Percentiles rank a stretch among this genome's conserved stretches.
These are phyloP conservation scores for Drosophila punjabiensis DNA, from an alignment of 1,140 invertebrate genomes.

Conservation along the genomic window DNA sequence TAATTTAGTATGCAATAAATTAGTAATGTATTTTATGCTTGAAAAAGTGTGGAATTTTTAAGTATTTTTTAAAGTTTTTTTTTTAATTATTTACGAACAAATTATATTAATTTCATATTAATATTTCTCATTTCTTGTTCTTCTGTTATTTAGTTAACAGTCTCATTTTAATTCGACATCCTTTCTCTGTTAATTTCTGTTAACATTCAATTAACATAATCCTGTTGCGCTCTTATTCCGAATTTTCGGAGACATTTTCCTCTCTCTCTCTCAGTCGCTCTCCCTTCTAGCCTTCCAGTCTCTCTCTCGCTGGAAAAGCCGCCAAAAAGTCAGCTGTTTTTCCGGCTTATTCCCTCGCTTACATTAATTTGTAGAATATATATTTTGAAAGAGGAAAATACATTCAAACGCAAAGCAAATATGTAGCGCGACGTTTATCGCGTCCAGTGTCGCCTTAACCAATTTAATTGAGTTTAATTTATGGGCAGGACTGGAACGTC, in stretches of 20 bases:
- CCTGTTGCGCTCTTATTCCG: slow-evolving; percentile 63
- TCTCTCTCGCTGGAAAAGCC: slow-evolving; percentile 54
- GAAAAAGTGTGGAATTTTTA: background rate
- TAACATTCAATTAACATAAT: slow-evolving; percentile 11
- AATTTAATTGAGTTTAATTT: slow-evolving; percentile 68
- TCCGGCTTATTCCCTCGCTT: slow-evolving; percentile 6
- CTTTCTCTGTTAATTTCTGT: background rate
- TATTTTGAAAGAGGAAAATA: slow-evolving; percentile 2
- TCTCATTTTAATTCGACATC: background rate
- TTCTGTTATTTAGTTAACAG: background rate
- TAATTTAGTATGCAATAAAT: background rate
- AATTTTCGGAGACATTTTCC: slow-evolving; percentile 15
- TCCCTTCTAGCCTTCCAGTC: slow-evolving; percentile 25
- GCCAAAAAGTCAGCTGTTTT: slow-evolving; percentile 72
- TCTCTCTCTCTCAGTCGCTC: slow-evolving; percentile 4
- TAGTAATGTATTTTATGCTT: background rate
- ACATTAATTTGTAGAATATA: slow-evolving; percentile 14
- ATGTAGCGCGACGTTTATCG: slow-evolving; percentile 45
- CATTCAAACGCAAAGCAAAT: slow-evolving; percentile 27
- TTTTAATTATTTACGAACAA: background rate
- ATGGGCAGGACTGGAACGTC: slow-evolving; percentile 40
- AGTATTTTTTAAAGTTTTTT: background rate
- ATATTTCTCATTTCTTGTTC: background rate
- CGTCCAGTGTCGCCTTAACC: slow-evolving; percentile 37
- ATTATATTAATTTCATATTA: background rate